Evolutionary conservation across 2,888 invertebrate genomes (phyloP), one percentile per base, ranked within the genome.

Genomic region (Parapristionchus giblindavisi): DNA sequence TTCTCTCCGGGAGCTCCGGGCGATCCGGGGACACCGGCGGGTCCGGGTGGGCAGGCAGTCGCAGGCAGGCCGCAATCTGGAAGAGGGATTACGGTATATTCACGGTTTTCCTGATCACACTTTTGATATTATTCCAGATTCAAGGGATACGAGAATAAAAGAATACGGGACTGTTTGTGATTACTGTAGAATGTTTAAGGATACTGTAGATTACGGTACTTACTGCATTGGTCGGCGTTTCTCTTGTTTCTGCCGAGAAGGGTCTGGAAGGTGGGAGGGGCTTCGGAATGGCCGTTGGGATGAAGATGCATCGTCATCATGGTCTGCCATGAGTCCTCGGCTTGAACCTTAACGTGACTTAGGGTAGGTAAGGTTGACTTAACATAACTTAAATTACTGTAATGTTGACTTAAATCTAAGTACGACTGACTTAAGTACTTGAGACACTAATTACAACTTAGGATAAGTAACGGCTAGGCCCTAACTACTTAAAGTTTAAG

Each of bases 31-130:
- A 73, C 76, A 73, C 81, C 81, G 5, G 78, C 72, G 38, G 77
- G 76, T 32, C 82, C 80, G n/a, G 76, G 76, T 32, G 82, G 78
- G 71, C 82, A 82, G 34, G 75, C 75, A 65, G 79, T 78, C 14
- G 77, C 77, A 40, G 68, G 73, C 29, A 75, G 56, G 27, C 75
- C 75, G 56, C 75, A 75, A 34, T 63, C 75, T 75, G 70, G 6
- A 52, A 65, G 11, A 17, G 56, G 32, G 38, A 32, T 40, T 65
- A 60, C 60, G 60, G 14, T 60, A 36, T 11, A 14, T 43, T 4
- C 34, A 29, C 58, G 34, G 14, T 36, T n/a, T n/a, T n/a, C n/a
- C 8, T 21, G 36, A 60, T 5, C 17, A n/a, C 5, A 17, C n/a
- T 8, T 56, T 29, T 21, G 6, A 54, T 21, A 54, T 5, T 21